Evolutionary conservation across 2,797 vertebrate genomes (phyloP).

Genomic region (Hipposideros larvatus): DNA sequence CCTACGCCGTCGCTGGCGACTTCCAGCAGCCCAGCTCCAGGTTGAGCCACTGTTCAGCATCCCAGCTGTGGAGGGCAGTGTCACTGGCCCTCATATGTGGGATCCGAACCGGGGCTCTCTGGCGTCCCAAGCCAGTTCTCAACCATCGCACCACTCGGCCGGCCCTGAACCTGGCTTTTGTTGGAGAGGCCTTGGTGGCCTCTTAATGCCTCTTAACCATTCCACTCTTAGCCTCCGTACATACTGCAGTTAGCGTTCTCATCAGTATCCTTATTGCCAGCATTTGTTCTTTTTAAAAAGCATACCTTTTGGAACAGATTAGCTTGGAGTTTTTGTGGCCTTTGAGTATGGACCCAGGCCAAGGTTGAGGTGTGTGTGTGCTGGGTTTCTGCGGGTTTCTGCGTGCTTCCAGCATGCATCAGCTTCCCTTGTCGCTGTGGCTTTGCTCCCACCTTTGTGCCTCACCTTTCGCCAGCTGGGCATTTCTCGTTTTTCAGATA

Average conservation of each 20-base stretch:
- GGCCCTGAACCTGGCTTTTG: background rate
- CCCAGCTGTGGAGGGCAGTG: no score
- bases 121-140: no score
- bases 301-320: slow-evolving; percentile 43
- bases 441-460: background rate
- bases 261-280: background rate
- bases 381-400: slow-evolving; percentile 47
- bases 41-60: no score
- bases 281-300: slow-evolving; percentile 57
- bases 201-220: background rate
- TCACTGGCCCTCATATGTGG: no score
- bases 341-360: slow-evolving; percentile 25
- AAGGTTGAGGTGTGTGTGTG: slow-evolving; percentile 12
- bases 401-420: background rate
- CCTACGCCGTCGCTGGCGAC: no score
- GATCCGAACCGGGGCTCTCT: no score
- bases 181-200: background rate
- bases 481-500: background rate
- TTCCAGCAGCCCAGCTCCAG: no score
- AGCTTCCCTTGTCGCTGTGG: background rate
- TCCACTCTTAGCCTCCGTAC: background rate
- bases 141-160: no score
- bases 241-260: background rate
- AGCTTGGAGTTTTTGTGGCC: slow-evolving; percentile 62
- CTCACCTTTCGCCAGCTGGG: background rate